phyloP scores from a whole-genome alignment of 2,113 vertebrate species.

The Antennarius striatus region DNA sequence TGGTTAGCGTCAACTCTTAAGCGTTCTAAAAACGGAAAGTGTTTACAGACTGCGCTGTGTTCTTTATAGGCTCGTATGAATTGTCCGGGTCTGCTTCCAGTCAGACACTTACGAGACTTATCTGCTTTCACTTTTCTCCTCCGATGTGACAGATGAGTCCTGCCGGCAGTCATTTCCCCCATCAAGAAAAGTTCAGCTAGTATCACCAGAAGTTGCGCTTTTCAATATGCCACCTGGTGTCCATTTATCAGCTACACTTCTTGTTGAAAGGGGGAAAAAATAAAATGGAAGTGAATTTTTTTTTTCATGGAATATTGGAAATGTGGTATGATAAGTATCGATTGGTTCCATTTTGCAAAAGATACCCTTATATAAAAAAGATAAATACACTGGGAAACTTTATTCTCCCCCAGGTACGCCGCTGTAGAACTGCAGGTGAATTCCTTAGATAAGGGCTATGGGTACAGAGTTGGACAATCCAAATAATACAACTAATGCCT shows the following conservation, averaged over 20 bases:
- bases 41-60: constrained; percentile 57
- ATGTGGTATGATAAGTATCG: no score
- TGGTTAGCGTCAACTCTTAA: constrained; percentile 51
- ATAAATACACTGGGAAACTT: no score
- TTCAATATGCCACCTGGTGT: constrained; percentile 48
- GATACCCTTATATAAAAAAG: no score
- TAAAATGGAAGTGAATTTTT: constrained; percentile 18
- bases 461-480: no score
- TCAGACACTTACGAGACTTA: constrained; percentile 52
- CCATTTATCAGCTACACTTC: constrained; percentile 36
- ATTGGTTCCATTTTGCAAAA: no score
- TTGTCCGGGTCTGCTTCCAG: constrained; percentile 63
- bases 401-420: no score
- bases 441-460: no score
- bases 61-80: constrained; percentile 51
- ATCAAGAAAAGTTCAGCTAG: constrained; percentile 49
- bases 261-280: not conserved
- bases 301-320: no score
- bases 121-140: constrained; percentile 63
- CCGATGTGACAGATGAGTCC: constrained; percentile 53
- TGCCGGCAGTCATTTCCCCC: constrained; percentile 17
- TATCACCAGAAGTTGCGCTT: constrained; percentile 31
- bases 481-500: no score
- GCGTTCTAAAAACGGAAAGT: constrained; percentile 56
- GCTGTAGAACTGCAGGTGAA: no score